These are phyloP conservation scores for Trissolcus brochymenae DNA, from an alignment of 2,888 invertebrate genomes.

Conservation along the genomic window DNA sequence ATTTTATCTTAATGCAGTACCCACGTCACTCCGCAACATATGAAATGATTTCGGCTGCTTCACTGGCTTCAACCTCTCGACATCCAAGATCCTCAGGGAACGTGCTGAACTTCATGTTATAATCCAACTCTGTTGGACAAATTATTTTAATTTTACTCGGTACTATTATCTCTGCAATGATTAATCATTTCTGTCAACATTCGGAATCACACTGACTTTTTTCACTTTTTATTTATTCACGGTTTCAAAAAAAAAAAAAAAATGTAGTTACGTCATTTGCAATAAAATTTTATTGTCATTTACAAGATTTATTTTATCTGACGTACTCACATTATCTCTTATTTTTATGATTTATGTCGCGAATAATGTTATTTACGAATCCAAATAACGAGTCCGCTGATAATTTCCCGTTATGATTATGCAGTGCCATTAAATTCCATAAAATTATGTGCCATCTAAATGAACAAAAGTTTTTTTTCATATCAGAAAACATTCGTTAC, in stretches of 20 bases:
- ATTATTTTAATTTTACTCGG: neutral
- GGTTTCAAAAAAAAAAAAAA: no score
- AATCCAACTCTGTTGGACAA: slow-evolving; percentile 3
- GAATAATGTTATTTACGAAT: slow-evolving; percentile 6
- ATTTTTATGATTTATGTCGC: slow-evolving; percentile 4
- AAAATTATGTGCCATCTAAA: slow-evolving; percentile 31
- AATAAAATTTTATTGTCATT: neutral
- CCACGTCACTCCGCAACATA: slow-evolving; percentile 30
- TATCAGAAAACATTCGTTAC: slow-evolving; percentile 33
- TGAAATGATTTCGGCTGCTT: slow-evolving; percentile 1
- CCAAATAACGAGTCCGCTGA: slow-evolving; percentile 24
- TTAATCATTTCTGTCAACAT: neutral
- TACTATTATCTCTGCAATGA: neutral
- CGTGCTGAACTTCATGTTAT: slow-evolving; percentile 10
- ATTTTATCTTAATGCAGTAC: slow-evolving; percentile 50
- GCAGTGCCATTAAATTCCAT: slow-evolving; percentile 39
- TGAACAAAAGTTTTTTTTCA: slow-evolving; percentile 39
- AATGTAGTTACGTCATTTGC: neutral
- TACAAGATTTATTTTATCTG: neutral
- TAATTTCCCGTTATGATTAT: slow-evolving; percentile 20
- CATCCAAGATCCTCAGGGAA: slow-evolving; percentile 18
- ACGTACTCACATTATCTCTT: slow-evolving; percentile 4
- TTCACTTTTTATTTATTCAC: neutral
- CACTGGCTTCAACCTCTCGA: slow-evolving; percentile 8
- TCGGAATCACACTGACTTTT: neutral